phyloP scores from a whole-genome alignment of 2,113 vertebrate genomes.

The Prietella phreatophila region DNA sequence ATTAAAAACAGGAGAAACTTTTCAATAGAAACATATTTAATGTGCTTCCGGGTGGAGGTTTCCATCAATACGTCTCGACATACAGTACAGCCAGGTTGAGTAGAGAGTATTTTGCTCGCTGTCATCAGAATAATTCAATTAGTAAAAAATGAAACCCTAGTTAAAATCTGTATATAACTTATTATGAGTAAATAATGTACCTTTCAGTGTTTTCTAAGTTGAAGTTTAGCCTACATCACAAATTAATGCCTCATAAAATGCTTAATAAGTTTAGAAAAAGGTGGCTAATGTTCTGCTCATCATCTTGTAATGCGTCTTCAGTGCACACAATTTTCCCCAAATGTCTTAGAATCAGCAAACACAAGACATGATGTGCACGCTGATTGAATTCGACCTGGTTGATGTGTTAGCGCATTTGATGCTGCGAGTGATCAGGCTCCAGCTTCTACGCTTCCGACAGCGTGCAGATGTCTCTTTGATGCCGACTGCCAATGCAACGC shows the following conservation, averaged over 20 bases:
- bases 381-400: constrained; percentile 18
- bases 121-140: background rate
- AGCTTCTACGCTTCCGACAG: constrained; percentile 29
- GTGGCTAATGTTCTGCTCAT: background rate
- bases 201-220: background rate
- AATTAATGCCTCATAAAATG: background rate
- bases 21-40: background rate
- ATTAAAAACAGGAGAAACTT: background rate
- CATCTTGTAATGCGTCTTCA: background rate
- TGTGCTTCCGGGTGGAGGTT: background rate
- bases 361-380: constrained; percentile 15
- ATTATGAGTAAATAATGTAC: background rate
- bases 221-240: constrained; percentile 6
- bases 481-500: constrained; percentile 10
- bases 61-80: background rate
- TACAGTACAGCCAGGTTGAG: background rate
- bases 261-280: background rate
- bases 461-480: constrained; percentile 43
- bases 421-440: constrained; percentile 27
- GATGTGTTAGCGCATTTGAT: constrained; percentile 26
- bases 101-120: background rate
- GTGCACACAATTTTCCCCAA: background rate
- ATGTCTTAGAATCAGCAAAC: constrained; percentile 2
- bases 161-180: background rate
- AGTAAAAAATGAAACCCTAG: background rate